phyloP scores from a whole-genome alignment of 2,797 vertebrate species.

The Percopsis omiscomaycus region DNA sequence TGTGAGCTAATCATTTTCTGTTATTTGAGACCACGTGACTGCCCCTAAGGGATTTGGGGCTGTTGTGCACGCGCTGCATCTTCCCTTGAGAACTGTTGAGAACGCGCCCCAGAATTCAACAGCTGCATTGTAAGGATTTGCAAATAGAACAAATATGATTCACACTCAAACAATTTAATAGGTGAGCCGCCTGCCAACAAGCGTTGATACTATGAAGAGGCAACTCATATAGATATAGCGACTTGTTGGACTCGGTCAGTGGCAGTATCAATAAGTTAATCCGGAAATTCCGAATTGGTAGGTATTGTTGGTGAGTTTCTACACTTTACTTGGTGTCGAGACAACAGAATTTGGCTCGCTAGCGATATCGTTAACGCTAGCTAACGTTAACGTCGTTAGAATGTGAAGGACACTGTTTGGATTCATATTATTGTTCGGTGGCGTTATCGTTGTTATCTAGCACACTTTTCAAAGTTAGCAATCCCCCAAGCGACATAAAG shows the following conservation, averaged over 20 bases:
- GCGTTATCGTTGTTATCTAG: slow-evolving; percentile 12
- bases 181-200: slow-evolving; percentile 56
- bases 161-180: slow-evolving; percentile 65
- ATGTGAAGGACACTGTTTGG: not conserved
- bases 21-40: slow-evolving; percentile 61
- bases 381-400: slow-evolving; percentile 16
- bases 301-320: slow-evolving; percentile 70
- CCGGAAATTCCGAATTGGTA: slow-evolving; percentile 60
- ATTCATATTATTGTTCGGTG: slow-evolving; percentile 1
- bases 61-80: slow-evolving; percentile 59
- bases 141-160: slow-evolving; percentile 63
- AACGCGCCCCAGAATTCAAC: slow-evolving; percentile 69
- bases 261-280: slow-evolving; percentile 42
- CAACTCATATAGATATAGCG: slow-evolving; percentile 11
- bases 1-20: slow-evolving; percentile 28
- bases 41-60: slow-evolving; percentile 15
- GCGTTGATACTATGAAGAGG: slow-evolving; percentile 41
- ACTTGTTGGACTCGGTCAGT: slow-evolving; percentile 4
- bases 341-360: slow-evolving; percentile 22
- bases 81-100: slow-evolving; percentile 29
- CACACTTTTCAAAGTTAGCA: slow-evolving; percentile 6
- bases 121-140: slow-evolving; percentile 76
- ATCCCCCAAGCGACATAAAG: not conserved
- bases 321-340: slow-evolving; percentile 38
- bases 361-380: slow-evolving; percentile 1